These are phyloP conservation scores for Ictidomys tridecemlineatus DNA, from an alignment of 2,113 vertebrate species.

Conservation along the genomic window DNA sequence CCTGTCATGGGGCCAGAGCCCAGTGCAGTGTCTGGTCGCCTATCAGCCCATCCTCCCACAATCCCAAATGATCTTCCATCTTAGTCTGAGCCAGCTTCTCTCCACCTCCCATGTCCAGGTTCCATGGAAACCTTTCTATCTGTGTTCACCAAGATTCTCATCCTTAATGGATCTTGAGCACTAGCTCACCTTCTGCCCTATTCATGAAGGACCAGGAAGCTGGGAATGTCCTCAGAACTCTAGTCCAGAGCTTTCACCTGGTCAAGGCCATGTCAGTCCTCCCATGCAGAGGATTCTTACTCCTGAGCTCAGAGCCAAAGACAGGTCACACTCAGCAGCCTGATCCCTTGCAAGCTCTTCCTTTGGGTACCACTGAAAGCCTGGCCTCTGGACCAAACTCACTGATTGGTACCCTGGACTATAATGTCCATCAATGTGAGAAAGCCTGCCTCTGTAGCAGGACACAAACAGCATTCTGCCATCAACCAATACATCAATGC, in stretches of 20 bases:
- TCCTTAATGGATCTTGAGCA: not conserved
- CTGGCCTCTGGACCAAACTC: not conserved
- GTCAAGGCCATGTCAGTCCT: not conserved
- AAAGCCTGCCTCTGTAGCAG: not conserved
- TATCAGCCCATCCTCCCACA: not conserved
- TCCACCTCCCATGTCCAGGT: not conserved
- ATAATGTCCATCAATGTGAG: not conserved
- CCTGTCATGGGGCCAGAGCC: no score
- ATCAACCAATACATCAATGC: not conserved
- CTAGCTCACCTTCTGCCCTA: not conserved
- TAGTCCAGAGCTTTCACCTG: not conserved
- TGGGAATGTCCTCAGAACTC: no score
- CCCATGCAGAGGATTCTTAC: not conserved
- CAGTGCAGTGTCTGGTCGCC: no score
- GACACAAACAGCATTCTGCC: not conserved
- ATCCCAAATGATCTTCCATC: not conserved
- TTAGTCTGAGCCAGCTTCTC: not conserved
- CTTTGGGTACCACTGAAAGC: not conserved
- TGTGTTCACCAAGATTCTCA: not conserved
- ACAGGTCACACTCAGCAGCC: not conserved
- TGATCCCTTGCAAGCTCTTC: not conserved
- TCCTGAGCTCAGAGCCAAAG: not conserved
- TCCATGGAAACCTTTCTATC: not conserved
- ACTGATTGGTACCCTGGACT: no score
- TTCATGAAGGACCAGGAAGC: not conserved